Evolutionary conservation across 2,888 invertebrate genomes (phyloP), one percentile per base, ranked within the genome.

Genomic region (Dioctria rufipes): DNA sequence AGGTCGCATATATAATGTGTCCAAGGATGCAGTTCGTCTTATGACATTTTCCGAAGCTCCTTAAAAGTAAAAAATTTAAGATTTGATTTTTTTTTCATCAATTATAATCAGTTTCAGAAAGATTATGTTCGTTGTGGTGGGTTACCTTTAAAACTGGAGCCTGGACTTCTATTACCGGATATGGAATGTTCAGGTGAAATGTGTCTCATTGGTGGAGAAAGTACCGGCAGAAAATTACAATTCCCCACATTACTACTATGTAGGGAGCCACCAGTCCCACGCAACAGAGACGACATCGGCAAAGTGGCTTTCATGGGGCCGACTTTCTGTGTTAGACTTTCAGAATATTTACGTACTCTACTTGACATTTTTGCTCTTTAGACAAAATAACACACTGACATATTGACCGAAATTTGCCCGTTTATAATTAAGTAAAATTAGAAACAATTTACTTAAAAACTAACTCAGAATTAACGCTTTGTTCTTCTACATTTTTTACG

Each of bases 251-350:
- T 78, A 11, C 25, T 2, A 25, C 80, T 80, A 43, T 71, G 73
- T 4, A 25, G 49, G 37, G 67, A 60, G 25, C 54, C 25, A 25
- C 25, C 71, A 37, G 82, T 65, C 91, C 92, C 82, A 91, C 91
- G 86, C 88, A 94, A 90, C 83, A 94, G 91, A 81, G 94, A 94
- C 80, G 93, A 93, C 86, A 94, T 93, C 85, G 94, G 94, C 87
- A 95, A 90, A 82, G 94, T 94, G 81, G 94, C 94, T 88, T 93
- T 92, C 92, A 94, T 92, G 84, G 94, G 94, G 80, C 94, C 94
- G 85, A 91, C 90, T 87, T 92, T 91, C 71, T 83, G 83, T 58
- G 82, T 77, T 61, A 82, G 81, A 82, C 89, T 88, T 86, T 77
- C 77, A 81, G 93, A 92, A 86, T 93, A 93, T 90, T 93, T 93